Percentiles rank a stretch among this genome's conserved stretches.
These are phyloP conservation scores for Eupristina koningsbergeri DNA, from an alignment of 1,140 invertebrate species.

Conservation along the genomic window DNA sequence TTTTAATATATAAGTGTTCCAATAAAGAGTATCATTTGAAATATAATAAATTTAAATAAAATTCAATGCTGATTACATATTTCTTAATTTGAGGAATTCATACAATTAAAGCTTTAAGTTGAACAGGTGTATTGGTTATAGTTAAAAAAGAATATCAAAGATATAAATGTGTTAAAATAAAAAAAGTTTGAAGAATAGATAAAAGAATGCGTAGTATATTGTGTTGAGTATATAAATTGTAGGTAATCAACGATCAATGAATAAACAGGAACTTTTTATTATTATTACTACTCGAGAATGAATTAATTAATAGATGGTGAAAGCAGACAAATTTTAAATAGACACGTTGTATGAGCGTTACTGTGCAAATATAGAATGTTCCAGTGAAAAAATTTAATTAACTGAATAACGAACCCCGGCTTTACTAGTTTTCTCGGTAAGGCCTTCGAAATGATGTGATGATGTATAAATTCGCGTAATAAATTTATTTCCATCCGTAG, in stretches of 20 bases:
- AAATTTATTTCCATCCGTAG: neutral
- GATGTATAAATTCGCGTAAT: slow-evolving; percentile 18
- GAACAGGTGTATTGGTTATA: neutral
- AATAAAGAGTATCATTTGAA: no score
- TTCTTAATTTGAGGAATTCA: no score
- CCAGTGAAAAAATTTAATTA: slow-evolving; percentile 40
- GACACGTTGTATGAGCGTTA: neutral
- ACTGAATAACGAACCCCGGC: slow-evolving; percentile 26
- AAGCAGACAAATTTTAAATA: slow-evolving; percentile 9
- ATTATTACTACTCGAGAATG: neutral
- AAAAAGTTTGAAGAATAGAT: neutral
- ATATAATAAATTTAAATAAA: no score
- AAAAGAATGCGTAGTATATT: neutral
- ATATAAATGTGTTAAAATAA: neutral
- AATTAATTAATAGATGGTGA: slow-evolving; percentile 11
- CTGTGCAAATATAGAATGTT: slow-evolving; percentile 10
- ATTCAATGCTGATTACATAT: no score
- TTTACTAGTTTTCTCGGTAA: neutral
- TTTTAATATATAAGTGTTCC: no score
- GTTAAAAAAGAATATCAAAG: neutral
- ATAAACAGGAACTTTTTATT: neutral
- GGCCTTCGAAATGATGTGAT: neutral
- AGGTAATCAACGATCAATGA: neutral
- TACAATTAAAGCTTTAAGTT: no score
- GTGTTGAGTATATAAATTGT: neutral